Base-by-base conservation (phyloP, 2,797 vertebrate genomes). In the Cygnus olor region DNA sequence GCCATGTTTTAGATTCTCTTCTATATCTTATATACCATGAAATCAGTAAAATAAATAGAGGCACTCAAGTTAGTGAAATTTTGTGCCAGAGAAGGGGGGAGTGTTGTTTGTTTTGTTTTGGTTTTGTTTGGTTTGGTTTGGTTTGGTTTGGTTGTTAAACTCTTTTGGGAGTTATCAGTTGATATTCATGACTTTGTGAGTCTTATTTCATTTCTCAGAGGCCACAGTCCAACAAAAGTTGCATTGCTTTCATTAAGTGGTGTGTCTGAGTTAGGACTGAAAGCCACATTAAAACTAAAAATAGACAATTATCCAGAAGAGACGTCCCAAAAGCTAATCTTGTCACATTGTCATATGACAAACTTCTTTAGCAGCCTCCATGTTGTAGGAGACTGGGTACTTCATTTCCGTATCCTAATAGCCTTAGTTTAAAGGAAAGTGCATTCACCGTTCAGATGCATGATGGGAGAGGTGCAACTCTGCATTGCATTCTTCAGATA, bases 321-420 rank as follows among this genome's bases (percentile, higher is more conserved):
- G 9, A 38, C 6, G n/a, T 83, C 25, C 13, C 7, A 28, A 34
- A 36, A 87, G 27, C 0, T 85, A 17, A 34, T 13, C 72, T 53
- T 40, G 2, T 40, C 81, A 38, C 14, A 40, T 82, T 45, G 72
- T 5, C 11, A 57, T 42, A 5, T 40, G 22, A 90, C 36, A 40
- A 63, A 73, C 9, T 3, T 32, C 60, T 80, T 79, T 47, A 82
- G 24, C 32, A 73, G 11, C 8, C 42, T 80, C 77, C 60, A 10
- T 4, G 9, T 45, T 36, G 11, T 0, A 40, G 36, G 60, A 64
- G 13, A 4, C 8, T 79, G 16, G 20, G 4, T 3, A 40, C 9
- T 61, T 27, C 4, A 14, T 51, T 72, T 69, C 47, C 27, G 79
- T 61, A 58, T 17, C 14, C 36, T 42, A 27, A 61, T 80, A 73